Evolutionary conservation across 1,140 invertebrate genomes (phyloP), one percentile per base, ranked within the genome.

Genomic region (Vanessa tameamea): DNA sequence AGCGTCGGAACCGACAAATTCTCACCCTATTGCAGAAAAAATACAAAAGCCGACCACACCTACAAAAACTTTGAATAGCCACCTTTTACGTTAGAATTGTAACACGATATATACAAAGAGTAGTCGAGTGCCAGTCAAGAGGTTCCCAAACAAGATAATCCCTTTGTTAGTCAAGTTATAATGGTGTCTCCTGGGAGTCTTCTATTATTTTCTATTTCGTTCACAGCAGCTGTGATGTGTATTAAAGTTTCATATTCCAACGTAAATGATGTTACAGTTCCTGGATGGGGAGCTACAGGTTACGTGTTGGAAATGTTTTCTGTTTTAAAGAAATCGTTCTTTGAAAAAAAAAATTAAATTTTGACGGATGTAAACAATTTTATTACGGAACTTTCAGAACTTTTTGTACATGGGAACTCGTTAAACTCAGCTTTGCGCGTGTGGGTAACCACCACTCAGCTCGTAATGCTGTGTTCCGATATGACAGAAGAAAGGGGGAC

Each of bases 81-180:
- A 87, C 81, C 81, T 87, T 83, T 82, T 15, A 77, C 76, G 76
- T 81, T 82, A 73, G 80, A 85, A 87, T 84, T 82, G 89, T 90
- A 90, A 92, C 86, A 85, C 87, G 87, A 89, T 90, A 87, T 76
- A 87, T 86, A 88, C 84, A 87, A 87, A 88, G 86, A 82, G 80
- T 82, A 79, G 80, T 85, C 85, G 87, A 90, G 87, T 84, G 82
- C 57, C 74, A 76, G 74, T 76, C 74, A 76, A 76, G 74, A 76
- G 74, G 74, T 76, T 76, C 90, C 88, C 88, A 92, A 92, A 92
- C 90, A 92, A 91, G 89, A 92, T 92, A 92, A 92, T 92, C 88
- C 89, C 89, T 89, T 92, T 92, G 90, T 92, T 89, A 88, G 87
- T 81, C 83, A 84, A 81, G 87, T 91, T 90, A 91, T 92, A 92